Evolutionary conservation across 2,113 vertebrate species (phyloP), one percentile per base, ranked within the genome.

Genomic region (Aldabrachelys gigantea): DNA sequence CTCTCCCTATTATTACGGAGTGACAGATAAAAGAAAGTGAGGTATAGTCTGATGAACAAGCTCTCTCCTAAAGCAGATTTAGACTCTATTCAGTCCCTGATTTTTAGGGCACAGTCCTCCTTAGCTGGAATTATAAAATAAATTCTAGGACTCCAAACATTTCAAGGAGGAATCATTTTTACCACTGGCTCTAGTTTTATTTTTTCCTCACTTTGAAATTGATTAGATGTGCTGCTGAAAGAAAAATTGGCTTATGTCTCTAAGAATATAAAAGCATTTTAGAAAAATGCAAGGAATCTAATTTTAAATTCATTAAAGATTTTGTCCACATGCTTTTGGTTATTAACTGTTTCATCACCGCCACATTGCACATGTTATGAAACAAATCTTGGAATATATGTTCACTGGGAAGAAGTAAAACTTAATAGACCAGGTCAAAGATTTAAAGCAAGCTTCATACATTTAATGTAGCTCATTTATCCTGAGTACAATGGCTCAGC

Each of bases 21-120:
- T 59, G 91, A 96, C 76, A 97, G 88, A 92, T 79, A 75, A 93
- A 7, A 93, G 96, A 97, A 97, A 97, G 94, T 89, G 56, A 97
- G 59, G 91, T 94, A 38, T 59, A 96, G 87, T 82, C 95, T 93
- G 31, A 96, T 95, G 89, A 98, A 94, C 93, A 96, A 96, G 88
- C 85, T 96, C 91, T 94, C 91, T 80, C 47, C 89, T 89, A 2
- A 6, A 96, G 89, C 91, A 94, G 80, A 95, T 91, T 82, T 82
- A 96, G 90, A 95, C 82, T 93, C 90, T 89, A 54, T 82, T 94
- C 94, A 92, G 81, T 69, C 89, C 62, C 95, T 91, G 65, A 24
- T 82, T 95, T 94, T 95, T 89, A 94, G 54, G 57, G 62, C 79
- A 89, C 78, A 93, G 92, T 38, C 4, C 80, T 97, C 83, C 53